A percentile compares a stretch with the other conserved stretches of the same genome.
These are phyloP conservation scores for Periophthalmus magnuspinnatus DNA, from an alignment of 2,797 vertebrate genomes.

Conservation along the genomic window DNA sequence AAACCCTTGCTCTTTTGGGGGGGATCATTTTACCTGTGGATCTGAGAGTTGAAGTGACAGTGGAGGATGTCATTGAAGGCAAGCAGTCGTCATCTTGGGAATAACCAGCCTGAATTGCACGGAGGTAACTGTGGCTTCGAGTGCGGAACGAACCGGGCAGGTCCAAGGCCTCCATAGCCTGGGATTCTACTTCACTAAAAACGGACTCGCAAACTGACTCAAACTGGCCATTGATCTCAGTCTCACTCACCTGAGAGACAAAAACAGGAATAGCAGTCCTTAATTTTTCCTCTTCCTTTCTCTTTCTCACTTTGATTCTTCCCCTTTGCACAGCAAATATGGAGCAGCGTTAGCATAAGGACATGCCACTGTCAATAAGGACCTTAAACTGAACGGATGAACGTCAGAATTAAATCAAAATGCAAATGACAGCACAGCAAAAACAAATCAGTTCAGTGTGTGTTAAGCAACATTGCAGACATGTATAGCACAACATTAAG, in stretches of 20 bases:
- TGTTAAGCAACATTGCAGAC: conserved; percentile 56
- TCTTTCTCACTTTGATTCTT: conserved; percentile 88
- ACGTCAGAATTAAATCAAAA: conserved; percentile 72
- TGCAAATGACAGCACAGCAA: conserved; percentile 55
- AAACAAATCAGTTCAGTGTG: conserved; percentile 53
- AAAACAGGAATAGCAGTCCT: conserved; percentile 93
- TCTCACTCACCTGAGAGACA: conserved; percentile 98
- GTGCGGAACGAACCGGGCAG: conserved; percentile 99
- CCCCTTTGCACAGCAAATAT: conserved; percentile 88
- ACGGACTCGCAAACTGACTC: conserved; percentile 99
- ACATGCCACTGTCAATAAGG: conserved; percentile 73
- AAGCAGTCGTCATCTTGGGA: conserved; percentile 99
- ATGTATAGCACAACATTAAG: conserved; percentile 42
- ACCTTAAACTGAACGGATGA: conserved; percentile 77
- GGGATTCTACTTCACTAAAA: conserved; percentile 99
- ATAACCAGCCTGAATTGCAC: conserved; percentile 99
- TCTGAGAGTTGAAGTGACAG: conserved; percentile 94
- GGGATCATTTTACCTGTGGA: conserved; percentile 90
- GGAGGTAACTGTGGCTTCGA: conserved; percentile 99
- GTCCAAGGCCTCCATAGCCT: conserved; percentile 99
- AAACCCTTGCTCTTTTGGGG: conserved; percentile 75
- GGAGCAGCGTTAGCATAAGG: conserved; percentile 84
- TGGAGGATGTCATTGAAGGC: conserved; percentile 91
- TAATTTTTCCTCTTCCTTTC: conserved; percentile 91
- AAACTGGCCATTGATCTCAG: conserved; percentile 99